Conservation (phyloP, 1,140 invertebrate genomes). For the Acromyrmex charruanus region DNA sequence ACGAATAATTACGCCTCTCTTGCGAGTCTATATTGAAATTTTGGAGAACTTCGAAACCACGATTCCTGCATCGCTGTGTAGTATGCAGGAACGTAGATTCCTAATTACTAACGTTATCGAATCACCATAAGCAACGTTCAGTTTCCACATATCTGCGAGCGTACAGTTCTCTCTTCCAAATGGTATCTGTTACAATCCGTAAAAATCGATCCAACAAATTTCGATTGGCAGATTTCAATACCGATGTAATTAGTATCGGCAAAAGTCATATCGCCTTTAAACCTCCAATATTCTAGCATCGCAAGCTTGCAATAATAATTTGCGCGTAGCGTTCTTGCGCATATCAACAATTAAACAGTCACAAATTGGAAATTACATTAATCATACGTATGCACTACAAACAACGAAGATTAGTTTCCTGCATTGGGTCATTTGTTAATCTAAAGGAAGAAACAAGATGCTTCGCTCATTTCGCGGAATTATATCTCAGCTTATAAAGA, state of each 20-base stretch:
- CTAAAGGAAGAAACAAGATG: background rate
- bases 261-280: constrained; percentile 28
- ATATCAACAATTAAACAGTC: constrained; percentile 1
- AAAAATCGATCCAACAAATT: background rate
- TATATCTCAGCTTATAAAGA: background rate
- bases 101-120: constrained; percentile 31
- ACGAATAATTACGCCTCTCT: background rate
- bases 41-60: constrained; percentile 3
- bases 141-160: background rate
- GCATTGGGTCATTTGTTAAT: background rate
- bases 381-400: background rate
- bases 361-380: background rate
- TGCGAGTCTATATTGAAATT: constrained; percentile 21
- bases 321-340: background rate
- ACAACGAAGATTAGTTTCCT: background rate
- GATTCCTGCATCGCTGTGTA: background rate
- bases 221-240: background rate
- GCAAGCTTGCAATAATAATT: constrained; percentile 2
- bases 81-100: background rate
- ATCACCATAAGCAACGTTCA: background rate
- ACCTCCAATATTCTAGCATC: background rate
- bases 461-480: background rate
- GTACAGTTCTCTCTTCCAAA: background rate
- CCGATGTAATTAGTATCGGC: background rate
- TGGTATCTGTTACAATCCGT: background rate